Percentiles rank a stretch among this genome's conserved stretches.
Evolutionary conservation across 2,113 vertebrate species (phyloP).

Genomic region (Protobothrops flavoviridis): DNA sequence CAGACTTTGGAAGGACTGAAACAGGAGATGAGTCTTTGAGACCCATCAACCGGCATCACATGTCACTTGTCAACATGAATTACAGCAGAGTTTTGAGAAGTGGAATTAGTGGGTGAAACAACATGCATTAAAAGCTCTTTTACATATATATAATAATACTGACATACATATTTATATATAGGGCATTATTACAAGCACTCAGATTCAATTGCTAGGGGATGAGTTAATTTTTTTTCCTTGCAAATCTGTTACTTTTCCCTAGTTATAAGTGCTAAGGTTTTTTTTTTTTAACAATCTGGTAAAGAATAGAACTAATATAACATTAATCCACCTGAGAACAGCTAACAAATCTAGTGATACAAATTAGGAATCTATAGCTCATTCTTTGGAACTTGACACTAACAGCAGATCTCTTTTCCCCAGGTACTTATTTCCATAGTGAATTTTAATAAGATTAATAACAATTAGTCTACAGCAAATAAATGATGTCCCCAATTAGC

Average conservation of each 20-base stretch:
- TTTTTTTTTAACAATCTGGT: accelerated
- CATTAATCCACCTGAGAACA: accelerated
- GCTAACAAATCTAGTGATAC: neutral
- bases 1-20: slow-evolving; percentile 39
- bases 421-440: neutral
- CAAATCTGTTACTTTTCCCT: neutral
- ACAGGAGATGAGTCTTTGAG: slow-evolving; percentile 30
- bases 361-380: accelerated
- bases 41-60: slow-evolving; percentile 58
- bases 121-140: neutral
- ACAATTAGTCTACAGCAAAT: neutral
- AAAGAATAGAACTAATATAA: accelerated
- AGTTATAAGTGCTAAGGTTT: neutral
- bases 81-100: slow-evolving; percentile 40
- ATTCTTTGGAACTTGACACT: neutral
- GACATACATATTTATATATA: neutral
- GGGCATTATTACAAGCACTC: neutral
- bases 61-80: slow-evolving; percentile 58
- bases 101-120: neutral
- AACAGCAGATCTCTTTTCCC: neutral
- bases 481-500: slow-evolving; percentile 2
- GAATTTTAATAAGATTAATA: slow-evolving; percentile 3
- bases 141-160: neutral
- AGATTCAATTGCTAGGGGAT: neutral
- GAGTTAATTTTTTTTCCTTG: neutral